Conservation (phyloP, 2,888 invertebrate genomes). For the Xylocampa areola region DNA sequence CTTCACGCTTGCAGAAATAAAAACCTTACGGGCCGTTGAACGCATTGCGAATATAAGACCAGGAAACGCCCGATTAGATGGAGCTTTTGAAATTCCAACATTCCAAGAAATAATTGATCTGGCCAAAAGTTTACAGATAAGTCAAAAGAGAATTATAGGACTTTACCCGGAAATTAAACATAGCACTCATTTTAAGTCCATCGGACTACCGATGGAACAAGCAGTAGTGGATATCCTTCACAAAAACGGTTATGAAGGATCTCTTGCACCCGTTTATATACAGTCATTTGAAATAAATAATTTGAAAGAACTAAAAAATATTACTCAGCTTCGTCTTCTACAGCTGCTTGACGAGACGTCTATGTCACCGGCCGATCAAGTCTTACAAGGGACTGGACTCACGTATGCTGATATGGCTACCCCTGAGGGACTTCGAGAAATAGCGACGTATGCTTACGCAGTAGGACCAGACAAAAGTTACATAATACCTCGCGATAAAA, state of each 20-base stretch:
- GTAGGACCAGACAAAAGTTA: constrained; percentile 83
- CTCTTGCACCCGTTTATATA: constrained; percentile 76
- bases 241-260: constrained; percentile 74
- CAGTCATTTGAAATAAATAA: constrained; percentile 85
- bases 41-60: constrained; percentile 77
- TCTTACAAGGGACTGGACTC: constrained; percentile 65
- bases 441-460: constrained; percentile 80
- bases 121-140: constrained; percentile 75
- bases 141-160: constrained; percentile 77
- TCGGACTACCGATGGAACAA: constrained; percentile 78
- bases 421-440: constrained; percentile 74
- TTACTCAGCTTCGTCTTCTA: constrained; percentile 76
- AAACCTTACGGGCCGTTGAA: constrained; percentile 77
- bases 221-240: constrained; percentile 74
- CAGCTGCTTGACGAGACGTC: constrained; percentile 73
- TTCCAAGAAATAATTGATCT: constrained; percentile 83
- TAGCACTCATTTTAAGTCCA: constrained; percentile 73
- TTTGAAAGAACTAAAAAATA: constrained; percentile 75
- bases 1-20: constrained; percentile 81
- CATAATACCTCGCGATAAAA: constrained; percentile 77
- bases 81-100: constrained; percentile 76
- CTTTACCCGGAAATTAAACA: constrained; percentile 85
- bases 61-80: constrained; percentile 79
- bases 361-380: constrained; percentile 76
- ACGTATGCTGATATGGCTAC: constrained; percentile 82